Evolutionary conservation across 2,113 vertebrate species (phyloP), one percentile per base, ranked within the genome.

Genomic region (Corythoichthys haematopterus): DNA sequence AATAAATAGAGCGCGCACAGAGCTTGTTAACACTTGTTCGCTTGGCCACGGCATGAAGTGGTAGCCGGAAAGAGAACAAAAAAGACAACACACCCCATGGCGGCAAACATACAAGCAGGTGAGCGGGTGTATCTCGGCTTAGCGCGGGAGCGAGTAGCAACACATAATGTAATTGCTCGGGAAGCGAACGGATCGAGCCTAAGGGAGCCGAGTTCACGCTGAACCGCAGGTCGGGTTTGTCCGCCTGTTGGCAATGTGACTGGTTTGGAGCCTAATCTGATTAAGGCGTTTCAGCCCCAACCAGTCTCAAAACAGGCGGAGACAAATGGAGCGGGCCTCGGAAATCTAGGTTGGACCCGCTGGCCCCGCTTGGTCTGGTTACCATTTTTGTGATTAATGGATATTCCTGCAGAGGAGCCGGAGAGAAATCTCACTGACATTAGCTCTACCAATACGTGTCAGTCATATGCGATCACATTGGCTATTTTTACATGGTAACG

Each of bases 1-100:
- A 90, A 88, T 90, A 86, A 90, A 88, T 85, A 80, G 71, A 84
- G 80, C 79, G 85, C 82, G 85, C 76, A 72, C 76, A 71, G 69
- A 82, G 80, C 88, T 87, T 90, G 88, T 90, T 90, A 88, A 90
- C 88, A 90, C 88, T 90, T 87, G 88, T 84, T 88, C 85, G 65
- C 71, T 87, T 83, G 80, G 83, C 79, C 77, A 77, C 69, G 69
- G 58, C 71, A 63, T 64, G 66, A 3, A 38, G 64, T 57, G 75
- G 78, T 46, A 77, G 78, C 80, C 72, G 76, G 20, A 62, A 77
- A 72, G 47, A 47, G 55, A 80, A 76, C 38, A 61, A 53, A 64
- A 78, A 4, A 13, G 71, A 74, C 81, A 70, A 78, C 72, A 72
- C 16, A 55, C 65, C 63, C 60, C 40, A n/a, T 46, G 60, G 60